Evolutionary conservation across 2,113 vertebrate species (phyloP), one percentile per base, ranked within the genome.

Genomic region (Phoxinus phoxinus): DNA sequence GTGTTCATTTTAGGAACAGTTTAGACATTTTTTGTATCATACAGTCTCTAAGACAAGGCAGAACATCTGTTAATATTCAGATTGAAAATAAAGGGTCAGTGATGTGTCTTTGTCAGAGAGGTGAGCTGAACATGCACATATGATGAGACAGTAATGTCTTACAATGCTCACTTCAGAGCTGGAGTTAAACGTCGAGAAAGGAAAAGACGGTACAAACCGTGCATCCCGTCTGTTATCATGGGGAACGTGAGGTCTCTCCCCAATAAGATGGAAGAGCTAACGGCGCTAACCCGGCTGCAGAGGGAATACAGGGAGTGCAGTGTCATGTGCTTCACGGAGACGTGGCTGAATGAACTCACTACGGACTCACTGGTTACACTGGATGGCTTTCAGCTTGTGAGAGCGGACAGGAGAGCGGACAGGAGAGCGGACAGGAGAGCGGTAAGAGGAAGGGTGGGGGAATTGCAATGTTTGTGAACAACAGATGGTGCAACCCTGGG

Each of bases 201-300:
- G 48, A 51, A 17, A 17, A 51, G 46, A 53, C 48, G 4, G 77
- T 84, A 58, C 63, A 76, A 76, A 30, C 69, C 48, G 73, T 81
- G 84, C 37, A 72, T 53, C 65, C 85, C 30, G 41, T 30, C 25
- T 17, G 8, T 30, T 13, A 81, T 25, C 13, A 65, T 81, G 78
- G 58, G 59, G 30, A 81, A 81, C 27, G 58, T 81, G 37, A 63
- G 56, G 17, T 81, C 78, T 25, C 58, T 65, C 9, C 35, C 1
- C 21, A 81, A 81, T 17, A 63, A 81, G 25, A 44, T 65, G 56
- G 58, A 44, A 32, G 30, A 32, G 30, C 30, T 32, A 32, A 32
- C 30, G 30, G 30, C 2, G 30, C 30, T 32, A 32, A 3, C 10
- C 63, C 21, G 51, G 25, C 17, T 30, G 13, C 51, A 35, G 76